phyloP scores from a whole-genome alignment of 2,113 vertebrate species.

The Halcyon malimbica region DNA sequence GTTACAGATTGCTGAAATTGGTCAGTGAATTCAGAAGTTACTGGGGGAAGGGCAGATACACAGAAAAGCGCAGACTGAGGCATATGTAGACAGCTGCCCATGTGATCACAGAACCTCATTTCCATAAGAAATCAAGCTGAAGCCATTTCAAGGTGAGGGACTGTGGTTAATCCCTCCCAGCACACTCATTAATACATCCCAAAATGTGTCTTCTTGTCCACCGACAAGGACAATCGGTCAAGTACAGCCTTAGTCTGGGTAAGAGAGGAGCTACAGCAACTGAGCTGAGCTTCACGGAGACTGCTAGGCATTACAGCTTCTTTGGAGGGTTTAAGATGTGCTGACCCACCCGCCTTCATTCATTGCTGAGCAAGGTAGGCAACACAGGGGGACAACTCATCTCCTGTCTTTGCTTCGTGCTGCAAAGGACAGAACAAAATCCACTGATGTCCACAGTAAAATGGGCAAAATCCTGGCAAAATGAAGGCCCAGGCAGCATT shows the following conservation, averaged over 20 bases:
- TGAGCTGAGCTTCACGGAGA: neutral
- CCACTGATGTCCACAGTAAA: neutral
- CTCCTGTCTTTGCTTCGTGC: neutral
- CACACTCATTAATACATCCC: neutral
- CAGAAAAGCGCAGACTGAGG: neutral
- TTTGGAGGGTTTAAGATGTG: neutral
- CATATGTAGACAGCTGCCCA: neutral
- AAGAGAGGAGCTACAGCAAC: neutral
- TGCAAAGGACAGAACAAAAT: neutral
- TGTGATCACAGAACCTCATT: neutral
- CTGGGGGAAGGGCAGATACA: neutral
- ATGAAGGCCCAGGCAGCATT: neutral
- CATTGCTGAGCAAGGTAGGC: neutral
- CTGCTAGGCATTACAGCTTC: neutral
- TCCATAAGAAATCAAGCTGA: slow-evolving; percentile 17
- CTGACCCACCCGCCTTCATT: neutral
- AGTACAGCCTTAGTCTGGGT: neutral
- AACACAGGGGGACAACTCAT: neutral
- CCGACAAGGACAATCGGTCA: neutral
- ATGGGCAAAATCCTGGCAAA: neutral
- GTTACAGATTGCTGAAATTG: neutral
- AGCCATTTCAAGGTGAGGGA: slow-evolving; percentile 16
- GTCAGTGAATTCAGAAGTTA: slow-evolving; percentile 8
- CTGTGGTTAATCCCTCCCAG: neutral
- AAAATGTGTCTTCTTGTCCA: neutral